phyloP scores from a whole-genome alignment of 1,140 invertebrate genomes.

The Harlomillsia oculata region DNA sequence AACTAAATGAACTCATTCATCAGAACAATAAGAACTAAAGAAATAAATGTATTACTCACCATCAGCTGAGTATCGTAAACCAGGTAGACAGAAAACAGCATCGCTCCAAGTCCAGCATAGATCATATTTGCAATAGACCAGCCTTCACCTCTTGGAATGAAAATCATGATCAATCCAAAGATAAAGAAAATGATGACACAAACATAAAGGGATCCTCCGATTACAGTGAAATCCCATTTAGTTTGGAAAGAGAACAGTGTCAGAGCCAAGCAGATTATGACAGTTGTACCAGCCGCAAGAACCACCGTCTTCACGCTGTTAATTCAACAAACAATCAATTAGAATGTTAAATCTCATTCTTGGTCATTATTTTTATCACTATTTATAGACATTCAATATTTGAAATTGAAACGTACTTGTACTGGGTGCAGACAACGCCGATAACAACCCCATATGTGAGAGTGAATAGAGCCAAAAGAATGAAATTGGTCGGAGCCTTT shows the following conservation, averaged over 20 bases:
- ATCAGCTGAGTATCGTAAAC: slow-evolving; percentile 92
- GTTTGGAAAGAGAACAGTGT: slow-evolving; percentile 48
- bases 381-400: slow-evolving; percentile 43
- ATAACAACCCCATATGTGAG: slow-evolving; percentile 65
- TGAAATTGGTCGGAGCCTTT: slow-evolving; percentile 75
- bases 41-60: slow-evolving; percentile 50
- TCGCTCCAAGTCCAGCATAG: slow-evolving; percentile 43
- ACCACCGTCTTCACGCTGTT: slow-evolving; percentile 36
- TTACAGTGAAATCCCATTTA: slow-evolving; percentile 44
- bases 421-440: slow-evolving; percentile 54
- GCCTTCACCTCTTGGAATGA: slow-evolving; percentile 39
- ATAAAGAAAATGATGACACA: slow-evolving; percentile 44
- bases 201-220: slow-evolving; percentile 44
- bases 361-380: slow-evolving; percentile 20
- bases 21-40: too few relatives aligned
- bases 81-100: slow-evolving; percentile 75
- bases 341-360: neutral
- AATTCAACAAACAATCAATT: neutral
- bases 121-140: slow-evolving; percentile 22
- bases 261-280: slow-evolving; percentile 43
- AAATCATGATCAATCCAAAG: slow-evolving; percentile 44
- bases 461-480: slow-evolving; percentile 78
- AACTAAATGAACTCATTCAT: neutral
- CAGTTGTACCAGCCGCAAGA: slow-evolving; percentile 42
- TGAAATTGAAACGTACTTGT: slow-evolving; percentile 46